Evolutionary conservation across 1,140 invertebrate genomes (phyloP), one percentile per base, ranked within the genome.

Genomic region (Drosophila grimshawi): DNA sequence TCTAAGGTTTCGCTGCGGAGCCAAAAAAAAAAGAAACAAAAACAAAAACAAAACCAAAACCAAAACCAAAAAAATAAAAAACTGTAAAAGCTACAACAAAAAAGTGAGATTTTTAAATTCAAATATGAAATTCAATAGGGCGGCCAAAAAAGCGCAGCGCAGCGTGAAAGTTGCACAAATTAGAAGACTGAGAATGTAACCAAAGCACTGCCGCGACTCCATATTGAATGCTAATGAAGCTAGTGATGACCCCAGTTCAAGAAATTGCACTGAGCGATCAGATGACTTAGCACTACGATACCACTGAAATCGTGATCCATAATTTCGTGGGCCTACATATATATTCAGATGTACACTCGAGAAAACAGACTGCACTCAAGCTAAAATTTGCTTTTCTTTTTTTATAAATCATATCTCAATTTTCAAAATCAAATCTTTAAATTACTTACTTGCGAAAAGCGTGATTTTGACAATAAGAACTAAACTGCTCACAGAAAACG

Each of bases 41-140:
- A n/a, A n/a, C n/a, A n/a, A 33, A 63, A 67, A 46, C 4, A 41
- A 33, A 5, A 33, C 45, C 55, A 29, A 73, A 65, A 70, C 41
- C 57, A 64, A 76, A 65, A 30, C 30, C 2, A 55, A 60, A 49
- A 65, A 49, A 67, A 11, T 4, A 72, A 32, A 80, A 57, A 66
- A n/a, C 39, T 43, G 39, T 43, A 43, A 43, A 19, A 19, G 19
- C 19, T 19, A 19, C 19, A 19, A 19, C 19, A 19, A 19, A 19
- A 43, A 43, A 43, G 39, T 43, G 39, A 43, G 39, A 79, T 68
- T 57, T 46, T 35, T 61, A 71, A 76, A 64, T 72, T 80, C 59
- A 64, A 78, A 82, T 80, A 88, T 89, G 85, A 88, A 88, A 88
- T 65, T 52, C 70, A 90, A 88, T 88, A 75, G 72, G 65, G 67